These are phyloP conservation scores for Aleadryas rufinucha DNA, from an alignment of 2,113 vertebrate species.

Conservation along the genomic window DNA sequence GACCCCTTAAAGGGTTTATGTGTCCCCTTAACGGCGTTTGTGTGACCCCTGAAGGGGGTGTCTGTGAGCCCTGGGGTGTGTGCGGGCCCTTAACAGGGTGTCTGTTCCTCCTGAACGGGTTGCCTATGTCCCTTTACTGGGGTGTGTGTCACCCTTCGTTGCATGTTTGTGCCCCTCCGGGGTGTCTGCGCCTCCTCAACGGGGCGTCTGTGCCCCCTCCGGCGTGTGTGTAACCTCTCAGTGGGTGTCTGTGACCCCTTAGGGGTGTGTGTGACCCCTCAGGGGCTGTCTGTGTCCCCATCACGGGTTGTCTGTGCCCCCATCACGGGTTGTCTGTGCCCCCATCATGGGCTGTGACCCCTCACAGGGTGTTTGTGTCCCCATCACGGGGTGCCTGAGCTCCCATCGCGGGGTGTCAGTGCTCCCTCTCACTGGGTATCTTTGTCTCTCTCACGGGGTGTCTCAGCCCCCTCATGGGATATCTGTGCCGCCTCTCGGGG, in stretches of 20 bases:
- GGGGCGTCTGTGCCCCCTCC: no score
- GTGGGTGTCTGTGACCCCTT: no score
- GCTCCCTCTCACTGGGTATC: not conserved
- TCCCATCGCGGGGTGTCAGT: no score
- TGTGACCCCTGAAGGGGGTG: not conserved
- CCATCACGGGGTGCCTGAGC: not conserved
- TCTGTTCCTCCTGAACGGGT: not conserved
- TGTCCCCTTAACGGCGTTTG: not conserved
- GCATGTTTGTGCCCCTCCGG: not conserved
- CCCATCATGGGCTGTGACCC: not conserved
- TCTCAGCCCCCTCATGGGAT: not conserved
- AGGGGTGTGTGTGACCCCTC: no score
- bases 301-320: no score
- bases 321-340: not conserved
- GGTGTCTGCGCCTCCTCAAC: not conserved
- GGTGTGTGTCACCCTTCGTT: not conserved
- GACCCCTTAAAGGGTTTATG: not conserved
- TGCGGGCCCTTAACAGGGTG: not conserved
- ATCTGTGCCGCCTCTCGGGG: not conserved
- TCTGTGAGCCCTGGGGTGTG: not conserved
- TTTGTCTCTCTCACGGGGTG: not conserved
- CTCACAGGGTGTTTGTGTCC: not conserved
- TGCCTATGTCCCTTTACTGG: no score
- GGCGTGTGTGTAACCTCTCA: no score
- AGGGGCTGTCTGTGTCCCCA: no score